Base-by-base conservation (phyloP, 2,888 invertebrate genomes). In the Tyria jacobaeae region DNA sequence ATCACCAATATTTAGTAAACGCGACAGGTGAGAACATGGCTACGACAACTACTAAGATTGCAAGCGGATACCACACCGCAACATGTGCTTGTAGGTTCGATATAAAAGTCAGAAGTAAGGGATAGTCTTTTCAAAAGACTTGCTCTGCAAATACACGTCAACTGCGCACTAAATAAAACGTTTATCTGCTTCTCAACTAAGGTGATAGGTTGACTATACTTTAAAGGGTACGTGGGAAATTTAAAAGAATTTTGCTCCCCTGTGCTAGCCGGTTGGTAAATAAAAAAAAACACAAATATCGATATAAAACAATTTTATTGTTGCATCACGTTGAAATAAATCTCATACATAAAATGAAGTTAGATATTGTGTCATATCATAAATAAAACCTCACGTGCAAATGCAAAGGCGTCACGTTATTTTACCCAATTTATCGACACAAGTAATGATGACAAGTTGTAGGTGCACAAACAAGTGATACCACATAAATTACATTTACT, bases 1-100 rank as follows among this genome's bases (percentile, higher is more conserved):
- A 85, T 85, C 65, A 71, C 70, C 64, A 64, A 57, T 62, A 61
- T 56, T 58, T 62, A 59, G n/a, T 35, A 25, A 61, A 70, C 66
- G 44, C 64, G 69, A 61, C 66, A 70, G 66, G 61, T 76, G 60
- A 69, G 68, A 44, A 54, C 74, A 78, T 78, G 61, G 71, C 73
- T 66, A 64, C 63, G 55, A 48, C 60, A 62, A 68, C 68, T 73
- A 78, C 66, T 70, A 55, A 70, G 31, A 52, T 54, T 72, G 68
- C 57, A 64, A 58, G 25, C 17, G 60, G 53, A 62, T 62, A 57
- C 60, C 48, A 39, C 27, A 21, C 24, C 41, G 49, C 53, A 57
- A 52, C 60, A 47, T 59, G 57, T 70, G 66, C 41, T 58, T 49
- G 62, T 78, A 78, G 64, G 68, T 37, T 65, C 56, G 15, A 60